These are phyloP conservation scores for Columba livia DNA, from an alignment of 2,113 vertebrate species.

Conservation along the genomic window DNA sequence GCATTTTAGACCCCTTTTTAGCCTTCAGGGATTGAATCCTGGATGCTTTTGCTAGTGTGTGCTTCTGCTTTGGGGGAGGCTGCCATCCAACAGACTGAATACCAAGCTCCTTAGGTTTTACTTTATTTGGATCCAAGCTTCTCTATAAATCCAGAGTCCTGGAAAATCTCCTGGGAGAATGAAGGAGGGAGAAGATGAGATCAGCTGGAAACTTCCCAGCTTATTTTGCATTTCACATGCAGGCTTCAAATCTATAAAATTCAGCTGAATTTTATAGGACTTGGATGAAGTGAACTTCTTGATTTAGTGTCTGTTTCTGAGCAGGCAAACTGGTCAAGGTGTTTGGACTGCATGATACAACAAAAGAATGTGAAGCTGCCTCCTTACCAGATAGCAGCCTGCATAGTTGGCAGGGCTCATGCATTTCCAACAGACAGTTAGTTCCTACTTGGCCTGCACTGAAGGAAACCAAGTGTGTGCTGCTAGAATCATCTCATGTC, in stretches of 20 bases:
- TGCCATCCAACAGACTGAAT: background rate
- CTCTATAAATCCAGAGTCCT: background rate
- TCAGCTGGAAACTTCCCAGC: background rate
- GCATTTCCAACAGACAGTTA: background rate
- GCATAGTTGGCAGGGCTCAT: background rate
- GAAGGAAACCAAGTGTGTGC: background rate
- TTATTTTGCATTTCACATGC: background rate
- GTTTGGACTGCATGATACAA: background rate
- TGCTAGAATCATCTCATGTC: background rate
- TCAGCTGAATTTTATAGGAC: background rate
- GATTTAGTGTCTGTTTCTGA: background rate
- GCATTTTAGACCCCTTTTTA: background rate
- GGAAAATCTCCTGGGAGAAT: background rate
- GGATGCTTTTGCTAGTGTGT: background rate
- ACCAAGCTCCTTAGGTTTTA: background rate
- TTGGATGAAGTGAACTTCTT: background rate
- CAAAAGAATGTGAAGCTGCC: background rate
- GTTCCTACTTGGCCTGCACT: background rate
- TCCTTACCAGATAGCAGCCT: background rate
- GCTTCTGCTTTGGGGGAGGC: accelerated
- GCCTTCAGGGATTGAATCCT: background rate
- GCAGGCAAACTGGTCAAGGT: background rate
- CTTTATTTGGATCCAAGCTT: background rate
- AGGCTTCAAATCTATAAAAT: background rate
- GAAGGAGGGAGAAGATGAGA: background rate